Percentiles rank a stretch among this genome's conserved stretches.
phyloP scores from a whole-genome alignment of 2,113 vertebrate genomes.

The Myrmecophaga tridactyla region DNA sequence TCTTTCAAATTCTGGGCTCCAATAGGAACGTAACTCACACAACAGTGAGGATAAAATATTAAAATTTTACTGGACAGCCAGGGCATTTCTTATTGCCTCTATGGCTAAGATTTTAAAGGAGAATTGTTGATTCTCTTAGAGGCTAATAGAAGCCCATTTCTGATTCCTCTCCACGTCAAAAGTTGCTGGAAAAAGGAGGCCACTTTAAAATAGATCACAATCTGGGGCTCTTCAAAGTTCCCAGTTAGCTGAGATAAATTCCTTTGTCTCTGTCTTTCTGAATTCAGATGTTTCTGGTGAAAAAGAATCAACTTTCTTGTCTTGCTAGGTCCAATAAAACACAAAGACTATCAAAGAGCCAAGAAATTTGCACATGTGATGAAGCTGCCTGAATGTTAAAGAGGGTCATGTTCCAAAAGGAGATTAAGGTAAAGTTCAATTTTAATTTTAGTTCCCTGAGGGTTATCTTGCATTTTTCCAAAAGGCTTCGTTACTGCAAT shows the following conservation, averaged over 20 bases:
- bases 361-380: background rate
- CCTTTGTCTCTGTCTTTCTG: background rate
- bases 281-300: slow-evolving; percentile 21
- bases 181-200: slow-evolving; percentile 32
- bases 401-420: background rate
- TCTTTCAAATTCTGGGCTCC: background rate
- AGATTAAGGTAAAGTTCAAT: background rate
- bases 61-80: background rate
- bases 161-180: background rate
- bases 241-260: slow-evolving; percentile 14
- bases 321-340: too few species aligned
- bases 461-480: background rate
- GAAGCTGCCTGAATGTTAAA: slow-evolving; percentile 20
- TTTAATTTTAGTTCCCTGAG: slow-evolving; percentile 10
- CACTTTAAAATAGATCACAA: background rate
- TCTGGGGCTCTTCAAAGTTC: slow-evolving; percentile 1
- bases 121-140: background rate
- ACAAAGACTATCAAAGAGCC: slow-evolving; percentile 6
- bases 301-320: background rate
- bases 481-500: slow-evolving; percentile 6
- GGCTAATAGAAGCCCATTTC: background rate
- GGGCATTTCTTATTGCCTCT: background rate
- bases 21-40: background rate
- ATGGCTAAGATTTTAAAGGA: background rate
- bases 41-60: background rate